Conservation (phyloP, 2,797 vertebrate genomes). For the Urosaurus nigricauda region DNA sequence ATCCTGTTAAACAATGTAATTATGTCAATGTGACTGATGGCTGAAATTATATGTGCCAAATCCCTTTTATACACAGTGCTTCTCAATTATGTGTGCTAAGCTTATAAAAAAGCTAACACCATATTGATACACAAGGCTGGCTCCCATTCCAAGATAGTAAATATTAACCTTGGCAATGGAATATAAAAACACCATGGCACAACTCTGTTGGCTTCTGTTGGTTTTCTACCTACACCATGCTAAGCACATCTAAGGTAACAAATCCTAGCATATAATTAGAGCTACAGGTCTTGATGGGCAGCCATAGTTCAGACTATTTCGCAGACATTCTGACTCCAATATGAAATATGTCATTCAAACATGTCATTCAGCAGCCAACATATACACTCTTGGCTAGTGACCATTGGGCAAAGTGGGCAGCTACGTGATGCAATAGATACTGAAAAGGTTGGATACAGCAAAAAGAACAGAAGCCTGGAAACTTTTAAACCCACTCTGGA, state of each 20-base stretch:
- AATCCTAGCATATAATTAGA: background rate
- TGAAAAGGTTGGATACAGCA: no score
- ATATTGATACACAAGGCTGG: slow-evolving; percentile 7
- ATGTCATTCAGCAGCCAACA: no score
- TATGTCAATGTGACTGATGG: slow-evolving; percentile 32
- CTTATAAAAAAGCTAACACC: slow-evolving; percentile 12
- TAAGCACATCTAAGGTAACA: background rate
- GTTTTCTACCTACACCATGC: background rate
- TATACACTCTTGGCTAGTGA: background rate
- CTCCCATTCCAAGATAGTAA: slow-evolving; percentile 23
- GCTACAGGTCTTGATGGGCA: background rate
- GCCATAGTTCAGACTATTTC: background rate
- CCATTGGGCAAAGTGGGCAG: no score
- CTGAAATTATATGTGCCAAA: slow-evolving; percentile 31
- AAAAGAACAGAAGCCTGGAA: no score
- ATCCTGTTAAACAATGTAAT: slow-evolving; percentile 43
- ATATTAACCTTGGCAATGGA: slow-evolving; percentile 23
- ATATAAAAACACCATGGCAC: background rate
- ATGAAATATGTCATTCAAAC: background rate
- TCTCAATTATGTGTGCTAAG: slow-evolving; percentile 25
- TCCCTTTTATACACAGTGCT: slow-evolving; percentile 36
- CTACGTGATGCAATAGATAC: no score
- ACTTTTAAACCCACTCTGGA: no score
- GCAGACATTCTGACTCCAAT: background rate
- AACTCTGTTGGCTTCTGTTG: background rate